Evolutionary conservation across 2,888 invertebrate genomes (phyloP).

Genomic region (Leptura quadrifasciata): DNA sequence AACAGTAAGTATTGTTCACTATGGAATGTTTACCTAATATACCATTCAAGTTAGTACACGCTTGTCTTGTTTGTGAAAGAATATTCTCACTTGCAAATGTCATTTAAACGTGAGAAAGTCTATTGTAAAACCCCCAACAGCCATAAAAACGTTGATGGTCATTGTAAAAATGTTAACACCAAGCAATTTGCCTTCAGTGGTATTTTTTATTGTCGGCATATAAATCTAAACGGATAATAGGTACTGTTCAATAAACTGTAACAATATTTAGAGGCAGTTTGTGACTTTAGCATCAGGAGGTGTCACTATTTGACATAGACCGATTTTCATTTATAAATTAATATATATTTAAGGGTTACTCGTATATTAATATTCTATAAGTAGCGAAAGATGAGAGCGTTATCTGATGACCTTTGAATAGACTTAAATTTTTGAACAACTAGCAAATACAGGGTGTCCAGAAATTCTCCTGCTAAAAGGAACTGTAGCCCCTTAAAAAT

Average conservation of each 20-base stretch:
- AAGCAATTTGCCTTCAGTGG: slow-evolving; percentile 16
- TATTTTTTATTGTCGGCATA: slow-evolving; percentile 22
- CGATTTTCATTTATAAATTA: neutral
- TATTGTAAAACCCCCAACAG: neutral
- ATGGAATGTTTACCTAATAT: neutral
- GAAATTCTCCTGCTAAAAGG: too few species aligned
- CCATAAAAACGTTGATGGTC: slow-evolving; percentile 13
- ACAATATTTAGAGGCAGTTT: neutral
- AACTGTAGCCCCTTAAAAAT: too few species aligned
- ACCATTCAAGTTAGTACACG: neutral
- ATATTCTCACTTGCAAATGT: neutral
- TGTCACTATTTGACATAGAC: neutral
- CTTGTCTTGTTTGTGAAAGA: slow-evolving; percentile 1
- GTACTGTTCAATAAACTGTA: neutral
- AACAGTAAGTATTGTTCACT: neutral
- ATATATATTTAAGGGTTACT: too few species aligned
- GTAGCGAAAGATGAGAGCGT: too few species aligned
- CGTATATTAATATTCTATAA: too few species aligned
- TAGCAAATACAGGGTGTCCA: too few species aligned
- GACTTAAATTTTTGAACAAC: too few species aligned
- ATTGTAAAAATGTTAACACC: slow-evolving; percentile 32
- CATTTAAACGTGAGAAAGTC: slow-evolving; percentile 16
- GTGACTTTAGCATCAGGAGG: neutral
- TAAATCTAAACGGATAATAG: slow-evolving; percentile 17
- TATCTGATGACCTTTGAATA: too few species aligned